phyloP scores from a whole-genome alignment of 2,888 invertebrate species.

The Harpalus rubripes region DNA sequence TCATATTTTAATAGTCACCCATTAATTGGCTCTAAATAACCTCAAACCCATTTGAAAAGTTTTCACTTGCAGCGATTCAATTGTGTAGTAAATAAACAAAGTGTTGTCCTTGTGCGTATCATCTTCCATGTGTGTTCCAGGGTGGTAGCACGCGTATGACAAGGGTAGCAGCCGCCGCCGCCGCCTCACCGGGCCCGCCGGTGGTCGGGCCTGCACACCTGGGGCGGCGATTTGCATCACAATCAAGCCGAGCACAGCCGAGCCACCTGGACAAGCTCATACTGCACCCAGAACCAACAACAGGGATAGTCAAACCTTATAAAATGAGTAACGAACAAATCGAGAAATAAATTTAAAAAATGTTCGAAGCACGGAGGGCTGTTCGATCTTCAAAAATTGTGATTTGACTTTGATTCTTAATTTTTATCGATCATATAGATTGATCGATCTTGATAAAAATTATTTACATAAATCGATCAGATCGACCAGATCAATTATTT shows the following conservation, averaged over 20 bases:
- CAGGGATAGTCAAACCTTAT: constrained; percentile 3
- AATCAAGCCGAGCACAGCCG: constrained; percentile 71
- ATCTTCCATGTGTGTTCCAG: neutral
- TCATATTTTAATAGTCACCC: neutral
- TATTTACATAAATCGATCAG: no score
- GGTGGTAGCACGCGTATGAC: constrained; percentile 25
- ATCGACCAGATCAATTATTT: no score
- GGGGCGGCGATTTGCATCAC: constrained; percentile 71
- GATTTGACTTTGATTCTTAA: no score
- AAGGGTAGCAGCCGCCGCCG: constrained; percentile 17
- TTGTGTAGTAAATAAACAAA: neutral
- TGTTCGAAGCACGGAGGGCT: no score
- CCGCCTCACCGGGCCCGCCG: constrained; percentile 48
- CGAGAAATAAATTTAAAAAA: no score
- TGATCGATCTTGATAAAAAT: no score
- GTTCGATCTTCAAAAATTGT: no score
- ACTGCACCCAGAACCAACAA: neutral
- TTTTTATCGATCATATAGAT: no score
- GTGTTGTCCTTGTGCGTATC: neutral
- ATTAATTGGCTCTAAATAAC: neutral
- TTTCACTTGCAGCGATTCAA: neutral
- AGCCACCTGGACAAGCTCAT: constrained; percentile 71
- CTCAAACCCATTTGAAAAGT: neutral
- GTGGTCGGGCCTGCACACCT: constrained; percentile 68
- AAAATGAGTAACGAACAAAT: neutral